Conservation (phyloP, 2,888 invertebrate species). For the Acanthopleura granulata region DNA sequence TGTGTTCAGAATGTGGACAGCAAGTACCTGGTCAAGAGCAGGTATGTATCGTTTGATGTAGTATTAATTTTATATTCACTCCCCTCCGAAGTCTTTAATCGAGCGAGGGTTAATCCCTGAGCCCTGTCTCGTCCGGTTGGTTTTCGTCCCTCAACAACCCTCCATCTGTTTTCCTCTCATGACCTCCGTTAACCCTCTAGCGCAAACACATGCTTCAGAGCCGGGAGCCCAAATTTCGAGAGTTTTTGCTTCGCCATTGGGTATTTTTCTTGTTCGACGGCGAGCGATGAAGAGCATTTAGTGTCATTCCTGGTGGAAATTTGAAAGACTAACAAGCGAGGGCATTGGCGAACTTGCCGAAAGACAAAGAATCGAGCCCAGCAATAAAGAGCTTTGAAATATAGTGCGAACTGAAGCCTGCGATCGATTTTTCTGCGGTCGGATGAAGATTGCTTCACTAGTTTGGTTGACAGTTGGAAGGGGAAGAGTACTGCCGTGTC, state of each 20-base stretch:
- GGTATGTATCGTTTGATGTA: constrained; percentile 4
- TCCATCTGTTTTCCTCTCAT: constrained; percentile 17
- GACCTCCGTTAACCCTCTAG: neutral
- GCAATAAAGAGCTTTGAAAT: constrained; percentile 18
- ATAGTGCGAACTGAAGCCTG: neutral
- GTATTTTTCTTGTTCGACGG: constrained; percentile 16
- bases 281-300: constrained; percentile 14
- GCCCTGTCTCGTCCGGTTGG: too few species aligned
- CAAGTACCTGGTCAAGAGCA: constrained; percentile 7
- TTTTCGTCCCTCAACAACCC: neutral
- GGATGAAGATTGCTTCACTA: constrained; percentile 17
- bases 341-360: neutral
- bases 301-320: constrained; percentile 18
- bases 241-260: neutral
- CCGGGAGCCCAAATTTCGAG: constrained; percentile 11
- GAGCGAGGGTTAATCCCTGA: too few species aligned
- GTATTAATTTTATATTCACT: neutral
- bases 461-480: constrained; percentile 15
- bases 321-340: constrained; percentile 16
- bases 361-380: constrained; percentile 12
- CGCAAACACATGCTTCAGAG: neutral
- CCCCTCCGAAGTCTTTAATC: too few species aligned
- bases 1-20: constrained; percentile 11
- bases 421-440: constrained; percentile 8
- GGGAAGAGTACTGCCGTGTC: constrained; percentile 13